Evolutionary conservation across 2,113 vertebrate genomes (phyloP).

Genomic region (Podarcis muralis): DNA sequence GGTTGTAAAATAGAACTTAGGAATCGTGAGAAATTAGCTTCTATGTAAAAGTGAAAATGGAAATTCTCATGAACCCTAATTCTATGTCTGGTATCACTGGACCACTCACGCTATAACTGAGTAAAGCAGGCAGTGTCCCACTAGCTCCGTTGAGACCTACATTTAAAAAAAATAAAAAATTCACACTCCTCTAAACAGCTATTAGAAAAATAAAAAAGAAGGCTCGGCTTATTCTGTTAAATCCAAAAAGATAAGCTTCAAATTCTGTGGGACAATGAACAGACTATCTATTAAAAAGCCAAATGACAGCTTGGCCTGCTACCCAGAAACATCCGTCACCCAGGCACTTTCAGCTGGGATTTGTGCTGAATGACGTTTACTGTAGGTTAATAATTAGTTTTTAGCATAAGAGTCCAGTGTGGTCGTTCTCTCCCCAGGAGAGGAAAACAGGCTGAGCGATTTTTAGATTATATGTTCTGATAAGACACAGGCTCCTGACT

Average conservation of each 20-base stretch:
- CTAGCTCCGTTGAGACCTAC: not conserved
- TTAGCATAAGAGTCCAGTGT: constrained; percentile 67
- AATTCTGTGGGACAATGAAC: constrained; percentile 47
- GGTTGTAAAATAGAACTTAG: not conserved
- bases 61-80: not conserved
- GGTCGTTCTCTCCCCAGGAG: constrained; percentile 67
- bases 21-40: not conserved
- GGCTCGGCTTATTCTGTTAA: constrained; percentile 53
- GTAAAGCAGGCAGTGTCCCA: not conserved
- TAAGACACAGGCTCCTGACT: constrained; percentile 68
- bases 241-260: constrained; percentile 23
- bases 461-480: constrained; percentile 74
- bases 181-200: not conserved
- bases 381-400: constrained; percentile 77
- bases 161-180: not conserved
- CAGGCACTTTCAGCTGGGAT: constrained; percentile 70
- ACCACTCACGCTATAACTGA: not conserved
- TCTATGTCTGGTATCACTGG: not conserved
- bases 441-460: constrained; percentile 70
- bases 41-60: not conserved
- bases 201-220: not conserved
- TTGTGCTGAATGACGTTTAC: constrained; percentile 72
- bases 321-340: constrained; percentile 71
- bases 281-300: constrained; percentile 64
- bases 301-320: constrained; percentile 66